Percentiles rank a stretch among this genome's conserved stretches.
phyloP scores from a whole-genome alignment of 2,888 invertebrate species.

The Leucania comma region DNA sequence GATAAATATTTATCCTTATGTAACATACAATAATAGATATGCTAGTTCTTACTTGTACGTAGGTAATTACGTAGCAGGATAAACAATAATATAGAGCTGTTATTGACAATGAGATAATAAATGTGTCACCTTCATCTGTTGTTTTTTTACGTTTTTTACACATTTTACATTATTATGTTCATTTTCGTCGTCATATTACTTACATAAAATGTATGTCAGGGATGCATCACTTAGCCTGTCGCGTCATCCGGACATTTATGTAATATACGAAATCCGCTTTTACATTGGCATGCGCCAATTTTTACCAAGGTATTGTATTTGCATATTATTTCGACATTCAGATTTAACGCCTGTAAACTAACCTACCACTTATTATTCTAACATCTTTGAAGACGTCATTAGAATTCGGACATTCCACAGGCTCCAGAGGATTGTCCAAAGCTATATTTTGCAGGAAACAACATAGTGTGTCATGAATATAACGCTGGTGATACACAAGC shows the following conservation, averaged over 20 bases:
- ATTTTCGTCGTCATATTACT: constrained; percentile 3
- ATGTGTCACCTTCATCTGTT: constrained; percentile 15
- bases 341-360: not conserved
- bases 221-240: constrained; percentile 1
- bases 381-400: too few species aligned
- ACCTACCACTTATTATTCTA: not conserved
- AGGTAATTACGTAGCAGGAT: constrained; percentile 21
- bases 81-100: constrained; percentile 12
- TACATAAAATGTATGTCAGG: constrained; percentile 20
- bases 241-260: constrained; percentile 21
- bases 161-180: too few species aligned
- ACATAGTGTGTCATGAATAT: constrained; percentile 2
- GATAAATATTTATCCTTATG: constrained; percentile 4
- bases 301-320: constrained; percentile 10
- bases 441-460: constrained; percentile 1
- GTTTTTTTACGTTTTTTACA: too few species aligned
- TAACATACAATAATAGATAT: constrained; percentile 7
- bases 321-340: constrained; percentile 10
- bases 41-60: constrained; percentile 1
- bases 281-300: not conserved
- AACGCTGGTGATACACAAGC: not conserved
- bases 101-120: not conserved
- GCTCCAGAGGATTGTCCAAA: not conserved
- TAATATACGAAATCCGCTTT: constrained; percentile 31
- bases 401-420: not conserved